Conservation (phyloP, 2,113 vertebrate species). For the Aphelocoma coerulescens region DNA sequence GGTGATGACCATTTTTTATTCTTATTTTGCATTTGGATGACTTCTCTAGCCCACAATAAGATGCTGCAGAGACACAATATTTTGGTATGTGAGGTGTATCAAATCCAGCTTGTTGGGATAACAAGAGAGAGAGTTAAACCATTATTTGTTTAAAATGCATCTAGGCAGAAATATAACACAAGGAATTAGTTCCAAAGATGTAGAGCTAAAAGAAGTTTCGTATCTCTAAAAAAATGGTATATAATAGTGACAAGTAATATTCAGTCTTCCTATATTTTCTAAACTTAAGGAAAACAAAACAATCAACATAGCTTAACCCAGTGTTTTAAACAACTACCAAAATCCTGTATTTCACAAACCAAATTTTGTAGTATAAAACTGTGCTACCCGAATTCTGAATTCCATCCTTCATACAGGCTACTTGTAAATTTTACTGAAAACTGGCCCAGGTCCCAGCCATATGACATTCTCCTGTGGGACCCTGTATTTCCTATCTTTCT, state of each 20-base stretch:
- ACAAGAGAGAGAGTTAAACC: not conserved
- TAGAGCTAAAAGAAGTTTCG: not conserved
- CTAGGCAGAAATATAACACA: not conserved
- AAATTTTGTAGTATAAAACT: not conserved
- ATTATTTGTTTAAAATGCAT: not conserved
- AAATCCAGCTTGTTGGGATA: not conserved
- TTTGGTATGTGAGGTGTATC: not conserved
- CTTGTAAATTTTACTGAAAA: not conserved
- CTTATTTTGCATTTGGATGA: not conserved
- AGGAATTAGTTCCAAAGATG: not conserved
- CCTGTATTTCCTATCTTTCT: not conserved
- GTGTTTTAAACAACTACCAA: not conserved
- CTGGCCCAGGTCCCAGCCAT: not conserved
- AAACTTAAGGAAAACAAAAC: not conserved
- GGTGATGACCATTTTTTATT: not conserved
- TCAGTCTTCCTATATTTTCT: not conserved
- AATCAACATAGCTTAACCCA: rapidly evolving
- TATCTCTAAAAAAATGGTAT: not conserved
- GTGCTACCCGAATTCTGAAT: not conserved
- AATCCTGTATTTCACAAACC: not conserved
- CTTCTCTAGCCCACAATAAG: not conserved
- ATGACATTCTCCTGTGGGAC: not conserved
- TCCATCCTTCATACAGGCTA: not conserved
- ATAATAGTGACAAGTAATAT: not conserved
- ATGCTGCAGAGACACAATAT: not conserved